Evolutionary conservation across 2,113 vertebrate species (phyloP).

Genomic region (Onychostruthus taczanowskii): DNA sequence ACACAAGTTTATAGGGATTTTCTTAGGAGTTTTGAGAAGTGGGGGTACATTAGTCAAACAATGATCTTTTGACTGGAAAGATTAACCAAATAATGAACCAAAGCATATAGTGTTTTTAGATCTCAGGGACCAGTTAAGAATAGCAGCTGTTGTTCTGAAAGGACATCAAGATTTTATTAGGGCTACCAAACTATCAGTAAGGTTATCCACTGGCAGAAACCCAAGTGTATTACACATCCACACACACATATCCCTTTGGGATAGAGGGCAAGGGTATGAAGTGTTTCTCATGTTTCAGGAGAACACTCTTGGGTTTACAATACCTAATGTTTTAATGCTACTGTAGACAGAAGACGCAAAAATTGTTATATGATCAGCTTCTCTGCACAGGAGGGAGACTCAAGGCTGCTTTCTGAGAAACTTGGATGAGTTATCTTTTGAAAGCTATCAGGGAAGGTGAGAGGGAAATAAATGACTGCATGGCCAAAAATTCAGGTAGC

Average conservation of each 20-base stretch:
- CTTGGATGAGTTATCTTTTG: background rate
- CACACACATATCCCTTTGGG: fast-evolving
- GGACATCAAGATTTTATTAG: background rate
- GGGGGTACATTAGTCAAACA: background rate
- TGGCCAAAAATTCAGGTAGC: background rate
- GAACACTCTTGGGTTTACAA: background rate
- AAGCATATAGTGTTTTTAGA: background rate
- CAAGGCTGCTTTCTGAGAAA: background rate
- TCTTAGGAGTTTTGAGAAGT: background rate
- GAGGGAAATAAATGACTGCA: background rate
- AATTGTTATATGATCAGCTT: background rate
- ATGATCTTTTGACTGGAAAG: background rate
- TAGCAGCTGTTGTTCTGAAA: background rate
- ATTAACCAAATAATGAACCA: background rate
- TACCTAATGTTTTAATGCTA: background rate
- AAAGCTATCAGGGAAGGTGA: background rate
- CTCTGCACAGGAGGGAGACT: background rate
- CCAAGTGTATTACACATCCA: background rate
- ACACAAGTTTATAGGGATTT: background rate
- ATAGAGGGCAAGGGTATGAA: background rate
- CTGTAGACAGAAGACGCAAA: background rate
- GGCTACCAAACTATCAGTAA: background rate
- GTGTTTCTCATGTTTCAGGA: background rate
- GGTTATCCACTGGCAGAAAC: background rate
- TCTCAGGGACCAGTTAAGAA: background rate